Base-by-base conservation (phyloP, 1,140 invertebrate species). In the Aphelenchoides besseyi region DNA sequence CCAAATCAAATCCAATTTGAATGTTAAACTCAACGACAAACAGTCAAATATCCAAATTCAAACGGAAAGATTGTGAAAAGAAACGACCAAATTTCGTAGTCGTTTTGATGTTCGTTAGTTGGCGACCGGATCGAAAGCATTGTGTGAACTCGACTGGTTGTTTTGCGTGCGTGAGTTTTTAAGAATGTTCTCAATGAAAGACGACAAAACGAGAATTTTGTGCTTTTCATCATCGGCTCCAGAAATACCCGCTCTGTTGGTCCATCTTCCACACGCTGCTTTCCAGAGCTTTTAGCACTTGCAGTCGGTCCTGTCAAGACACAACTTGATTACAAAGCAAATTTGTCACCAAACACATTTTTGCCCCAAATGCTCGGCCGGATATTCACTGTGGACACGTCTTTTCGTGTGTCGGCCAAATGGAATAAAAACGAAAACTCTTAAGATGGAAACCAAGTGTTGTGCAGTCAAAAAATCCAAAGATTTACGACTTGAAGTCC, bases 321-420 rank as follows among this genome's bases (percentile, higher is more conserved):
- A 23, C 41, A 48, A 48, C 41, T 48, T 48, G 41, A 48, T 48
- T 48, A 48, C 41, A 48, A 48, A 48, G 41, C 41, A 48, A 48
- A 48, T 48, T 48, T 48, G 41, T 48, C 41, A 16, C 41, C 41
- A 48, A 48, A 48, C 41, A 48, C 41, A 48, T 48, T 48, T 48
- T 48, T 48, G 41, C 41, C 41, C 41, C 41, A 48, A 23, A 12
- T 23, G 12, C 12, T 23, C 41, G 41, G 41, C 41, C 41, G 41
- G 41, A 48, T 48, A 48, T 48, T 48, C 41, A 48, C 41, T 48
- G 41, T 48, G 41, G 23, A 48, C 41, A 12, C 12, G 41, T 48
- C 12, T 12, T 12, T 48, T 23, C 12, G 41, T 48, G 12, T 12
- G 41, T 23, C 41, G 41, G 41, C 41, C 12, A 48, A 48, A 23